Percentiles rank a stretch among this genome's conserved stretches.
phyloP scores from a whole-genome alignment of 2,113 vertebrate genomes.

The Phrynosoma platyrhinos region DNA sequence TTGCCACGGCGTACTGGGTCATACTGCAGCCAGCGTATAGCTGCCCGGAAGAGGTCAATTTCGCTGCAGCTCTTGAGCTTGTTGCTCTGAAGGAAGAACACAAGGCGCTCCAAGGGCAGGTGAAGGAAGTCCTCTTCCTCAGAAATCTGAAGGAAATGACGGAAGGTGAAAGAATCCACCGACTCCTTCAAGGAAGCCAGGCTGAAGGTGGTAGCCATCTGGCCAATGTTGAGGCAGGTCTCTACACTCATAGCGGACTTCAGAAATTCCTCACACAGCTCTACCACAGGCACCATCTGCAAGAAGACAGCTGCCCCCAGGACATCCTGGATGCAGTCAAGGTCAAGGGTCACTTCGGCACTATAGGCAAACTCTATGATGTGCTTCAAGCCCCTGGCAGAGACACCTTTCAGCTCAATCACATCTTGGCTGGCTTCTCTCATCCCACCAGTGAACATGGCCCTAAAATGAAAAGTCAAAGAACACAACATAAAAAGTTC shows the following conservation, averaged over 20 bases:
- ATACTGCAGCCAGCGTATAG: conserved; percentile 91
- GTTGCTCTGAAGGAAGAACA: conserved; percentile 98
- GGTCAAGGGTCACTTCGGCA: conserved; percentile 92
- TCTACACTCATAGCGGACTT: conserved; percentile 98
- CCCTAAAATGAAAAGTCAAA: conserved; percentile 78
- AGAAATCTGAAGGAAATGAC: conserved; percentile 95
- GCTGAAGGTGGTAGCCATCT: conserved; percentile 97
- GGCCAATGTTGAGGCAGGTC: conserved; percentile 95
- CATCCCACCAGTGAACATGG: conserved; percentile 99
- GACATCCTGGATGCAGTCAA: conserved; percentile 97
- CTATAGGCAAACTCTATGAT: conserved; percentile 98
- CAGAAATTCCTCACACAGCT: conserved; percentile 96
- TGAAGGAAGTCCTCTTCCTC: conserved; percentile 96
- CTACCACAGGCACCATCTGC: conserved; percentile 96
- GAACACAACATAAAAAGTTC: conserved; percentile 29
- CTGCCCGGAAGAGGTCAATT: conserved; percentile 91
- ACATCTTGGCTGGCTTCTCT: conserved; percentile 90
- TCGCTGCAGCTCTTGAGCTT: conserved; percentile 92
- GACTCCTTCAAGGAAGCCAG: conserved; percentile 93
- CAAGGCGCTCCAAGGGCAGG: conserved; percentile 91
- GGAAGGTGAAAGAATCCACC: conserved; percentile 93
- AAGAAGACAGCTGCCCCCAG: conserved; percentile 96
- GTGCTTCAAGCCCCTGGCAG: conserved; percentile 91
- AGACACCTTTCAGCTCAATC: conserved; percentile 94
- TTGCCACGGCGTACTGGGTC: conserved; percentile 82